Evolutionary conservation across 2,888 invertebrate genomes (phyloP).

Genomic region (Nephrotoma flavescens): DNA sequence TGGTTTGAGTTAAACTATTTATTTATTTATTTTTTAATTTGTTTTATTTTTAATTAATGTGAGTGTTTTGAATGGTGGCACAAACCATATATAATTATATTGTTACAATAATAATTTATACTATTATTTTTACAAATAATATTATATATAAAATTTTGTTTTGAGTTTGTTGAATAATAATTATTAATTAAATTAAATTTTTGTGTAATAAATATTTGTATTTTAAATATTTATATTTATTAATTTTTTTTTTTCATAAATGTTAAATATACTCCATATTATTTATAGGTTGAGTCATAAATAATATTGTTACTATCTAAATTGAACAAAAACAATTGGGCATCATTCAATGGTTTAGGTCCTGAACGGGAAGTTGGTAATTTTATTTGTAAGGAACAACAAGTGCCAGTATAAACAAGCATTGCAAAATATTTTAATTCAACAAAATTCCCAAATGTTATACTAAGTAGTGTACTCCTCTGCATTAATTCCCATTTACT

Average conservation of each 20-base stretch:
- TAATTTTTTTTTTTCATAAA: neutral
- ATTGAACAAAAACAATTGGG: too few relatives aligned
- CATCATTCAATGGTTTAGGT: too few relatives aligned
- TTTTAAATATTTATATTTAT: neutral
- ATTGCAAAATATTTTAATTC: too few relatives aligned
- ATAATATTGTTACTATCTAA: neutral
- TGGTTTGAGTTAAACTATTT: neutral
- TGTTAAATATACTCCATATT: neutral
- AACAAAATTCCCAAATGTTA: too few relatives aligned
- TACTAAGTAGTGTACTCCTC: too few relatives aligned
- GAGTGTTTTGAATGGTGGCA: slow-evolving; percentile 12
- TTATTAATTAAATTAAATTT: neutral
- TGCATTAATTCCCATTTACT: too few relatives aligned
- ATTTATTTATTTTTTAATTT: neutral
- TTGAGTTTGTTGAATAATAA: neutral
- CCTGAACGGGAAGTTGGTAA: too few relatives aligned
- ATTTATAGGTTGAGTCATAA: neutral
- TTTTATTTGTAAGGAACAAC: too few relatives aligned
- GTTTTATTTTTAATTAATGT: neutral
- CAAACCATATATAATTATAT: slow-evolving; percentile 9
- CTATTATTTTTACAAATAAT: neutral
- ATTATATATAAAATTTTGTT: neutral
- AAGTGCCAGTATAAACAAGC: too few relatives aligned
- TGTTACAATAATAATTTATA: neutral
- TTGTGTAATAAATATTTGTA: neutral